A percentile compares a stretch with the other conserved stretches of the same genome.
These are phyloP conservation scores for Channa striata DNA, from an alignment of 2,797 vertebrate genomes.

Conservation along the genomic window DNA sequence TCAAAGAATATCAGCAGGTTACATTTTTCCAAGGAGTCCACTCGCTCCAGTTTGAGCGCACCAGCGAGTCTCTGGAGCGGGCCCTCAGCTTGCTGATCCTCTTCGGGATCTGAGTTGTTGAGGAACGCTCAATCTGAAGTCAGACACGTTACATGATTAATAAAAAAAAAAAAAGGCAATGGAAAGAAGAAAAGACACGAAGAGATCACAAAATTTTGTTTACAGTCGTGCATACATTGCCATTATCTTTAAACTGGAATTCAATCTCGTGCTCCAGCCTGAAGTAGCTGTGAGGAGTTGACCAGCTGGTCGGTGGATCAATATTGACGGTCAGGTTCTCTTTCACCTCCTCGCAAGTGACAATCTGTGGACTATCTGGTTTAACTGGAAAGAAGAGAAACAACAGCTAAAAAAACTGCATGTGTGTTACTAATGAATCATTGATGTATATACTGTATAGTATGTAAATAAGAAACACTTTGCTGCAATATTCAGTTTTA, in stretches of 20 bases:
- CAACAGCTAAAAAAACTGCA: neutral
- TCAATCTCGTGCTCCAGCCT: conserved; percentile 80
- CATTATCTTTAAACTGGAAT: conserved; percentile 70
- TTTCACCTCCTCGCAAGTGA: conserved; percentile 39
- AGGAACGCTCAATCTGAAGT: conserved; percentile 27
- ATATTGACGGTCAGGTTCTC: conserved; percentile 65
- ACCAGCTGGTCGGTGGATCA: conserved; percentile 77
- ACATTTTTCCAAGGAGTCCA: conserved; percentile 85
- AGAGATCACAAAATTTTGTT: neutral
- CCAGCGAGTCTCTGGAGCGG: conserved; percentile 81
- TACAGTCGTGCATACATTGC: conserved; percentile 62
- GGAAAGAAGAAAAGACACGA: neutral
- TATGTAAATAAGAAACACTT: neutral
- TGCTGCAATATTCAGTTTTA: neutral
- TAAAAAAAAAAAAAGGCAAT: conserved; percentile 17
- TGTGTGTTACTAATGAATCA: neutral
- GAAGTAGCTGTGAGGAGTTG: conserved; percentile 83
- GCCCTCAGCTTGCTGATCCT: conserved; percentile 73
- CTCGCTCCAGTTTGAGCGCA: conserved; percentile 79
- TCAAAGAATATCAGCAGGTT: conserved; percentile 60
- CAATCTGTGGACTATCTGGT: conserved; percentile 66
- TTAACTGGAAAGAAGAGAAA: conserved; percentile 63
- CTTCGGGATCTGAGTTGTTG: conserved; percentile 51
- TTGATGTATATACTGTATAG: neutral
- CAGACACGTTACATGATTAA: conserved; percentile 8